Evolutionary conservation across 2,888 invertebrate genomes (phyloP).

Genomic region (Zele albiditarsus): DNA sequence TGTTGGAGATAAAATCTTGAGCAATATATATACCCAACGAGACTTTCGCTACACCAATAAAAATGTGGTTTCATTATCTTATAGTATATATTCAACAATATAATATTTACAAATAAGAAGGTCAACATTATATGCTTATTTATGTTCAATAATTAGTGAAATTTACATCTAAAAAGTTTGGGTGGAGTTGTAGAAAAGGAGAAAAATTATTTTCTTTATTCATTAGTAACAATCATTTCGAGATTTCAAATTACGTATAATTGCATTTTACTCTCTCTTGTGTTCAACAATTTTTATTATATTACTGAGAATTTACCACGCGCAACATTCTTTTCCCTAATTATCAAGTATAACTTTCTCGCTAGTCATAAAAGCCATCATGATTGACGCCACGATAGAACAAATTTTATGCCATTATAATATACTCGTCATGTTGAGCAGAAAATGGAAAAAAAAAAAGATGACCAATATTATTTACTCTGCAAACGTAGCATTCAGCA

Average conservation of each 20-base stretch:
- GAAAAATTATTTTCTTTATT: not conserved
- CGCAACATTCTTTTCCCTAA: conserved; percentile 6
- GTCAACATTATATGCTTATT: conserved; percentile 13
- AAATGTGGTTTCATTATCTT: conserved; percentile 47
- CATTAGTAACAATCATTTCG: not conserved
- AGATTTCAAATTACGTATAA: not conserved
- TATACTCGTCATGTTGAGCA: not conserved
- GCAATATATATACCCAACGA: conserved; percentile 62
- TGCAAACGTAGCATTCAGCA: not conserved
- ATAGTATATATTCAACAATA: conserved; percentile 13
- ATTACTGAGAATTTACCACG: not conserved
- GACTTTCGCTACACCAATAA: conserved; percentile 65
- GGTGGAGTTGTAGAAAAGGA: not conserved
- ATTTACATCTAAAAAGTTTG: conserved; percentile 6
- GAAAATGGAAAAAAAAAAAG: not conserved
- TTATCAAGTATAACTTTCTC: conserved; percentile 5
- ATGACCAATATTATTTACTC: not conserved
- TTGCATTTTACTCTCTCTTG: conserved; percentile 16
- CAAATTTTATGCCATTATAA: not conserved
- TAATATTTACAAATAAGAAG: conserved; percentile 25
- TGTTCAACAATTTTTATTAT: conserved; percentile 6
- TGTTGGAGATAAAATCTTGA: conserved; percentile 52
- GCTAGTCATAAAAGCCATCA: conserved; percentile 8
- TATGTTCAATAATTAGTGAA: conserved; percentile 23
- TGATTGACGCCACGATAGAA: conserved; percentile 7